Evolutionary conservation across 2,888 invertebrate species (phyloP).

Genomic region (Urechis unicinctus): DNA sequence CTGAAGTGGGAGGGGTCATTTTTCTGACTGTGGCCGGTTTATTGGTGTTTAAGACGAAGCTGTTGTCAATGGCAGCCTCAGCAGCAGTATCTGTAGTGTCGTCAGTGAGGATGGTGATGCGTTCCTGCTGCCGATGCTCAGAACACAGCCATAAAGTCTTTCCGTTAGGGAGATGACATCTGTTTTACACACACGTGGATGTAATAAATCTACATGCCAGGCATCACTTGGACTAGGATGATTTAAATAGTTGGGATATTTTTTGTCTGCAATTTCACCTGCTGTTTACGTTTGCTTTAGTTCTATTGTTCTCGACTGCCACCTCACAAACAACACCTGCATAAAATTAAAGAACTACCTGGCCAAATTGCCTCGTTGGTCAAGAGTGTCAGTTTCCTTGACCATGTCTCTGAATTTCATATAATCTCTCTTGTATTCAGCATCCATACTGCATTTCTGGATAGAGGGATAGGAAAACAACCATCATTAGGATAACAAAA

Average conservation of each 20-base stretch:
- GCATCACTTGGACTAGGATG: no score
- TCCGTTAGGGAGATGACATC: not conserved
- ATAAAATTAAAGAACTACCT: slow-evolving; percentile 21
- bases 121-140: not conserved
- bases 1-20: no score
- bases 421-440: slow-evolving; percentile 21
- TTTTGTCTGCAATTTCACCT: no score
- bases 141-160: not conserved
- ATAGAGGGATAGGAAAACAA: not conserved
- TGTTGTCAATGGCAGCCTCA: not conserved
- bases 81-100: not conserved
- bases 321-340: not conserved
- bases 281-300: no score
- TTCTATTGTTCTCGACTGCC: no score
- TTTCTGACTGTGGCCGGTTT: not conserved
- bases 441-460: slow-evolving; percentile 10
- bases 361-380: slow-evolving; percentile 24
- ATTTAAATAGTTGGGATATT: no score
- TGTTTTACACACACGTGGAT: no score
- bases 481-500: no score
- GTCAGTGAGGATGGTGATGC: not conserved
- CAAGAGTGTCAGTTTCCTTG: slow-evolving; percentile 25
- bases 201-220: no score
- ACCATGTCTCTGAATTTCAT: slow-evolving; percentile 20
- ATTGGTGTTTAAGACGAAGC: not conserved